phyloP scores from a whole-genome alignment of 2,888 invertebrate species.

The Tachina fera region DNA sequence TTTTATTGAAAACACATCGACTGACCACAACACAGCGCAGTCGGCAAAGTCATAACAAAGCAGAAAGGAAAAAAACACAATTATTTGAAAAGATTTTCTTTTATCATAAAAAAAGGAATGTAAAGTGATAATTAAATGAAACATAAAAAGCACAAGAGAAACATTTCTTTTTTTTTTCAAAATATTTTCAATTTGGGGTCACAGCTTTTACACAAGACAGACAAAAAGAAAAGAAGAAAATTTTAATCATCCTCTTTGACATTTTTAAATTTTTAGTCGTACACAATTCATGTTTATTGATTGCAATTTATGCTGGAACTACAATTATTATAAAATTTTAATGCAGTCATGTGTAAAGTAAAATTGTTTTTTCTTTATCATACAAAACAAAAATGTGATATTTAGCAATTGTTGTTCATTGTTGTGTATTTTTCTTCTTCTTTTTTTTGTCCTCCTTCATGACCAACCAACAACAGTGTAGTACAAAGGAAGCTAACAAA shows the following conservation, averaged over 20 bases:
- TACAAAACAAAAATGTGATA: neutral
- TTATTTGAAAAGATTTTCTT: conserved; percentile 28
- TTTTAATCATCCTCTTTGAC: too few relatives aligned
- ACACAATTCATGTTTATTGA: neutral
- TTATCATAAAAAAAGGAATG: neutral
- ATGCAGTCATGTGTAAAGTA: neutral
- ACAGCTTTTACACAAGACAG: too few relatives aligned
- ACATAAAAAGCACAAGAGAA: neutral
- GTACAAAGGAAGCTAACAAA: neutral
- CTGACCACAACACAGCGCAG: conserved; percentile 32
- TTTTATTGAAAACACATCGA: conserved; percentile 38
- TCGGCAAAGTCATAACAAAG: conserved; percentile 3
- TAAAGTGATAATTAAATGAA: conserved; percentile 20
- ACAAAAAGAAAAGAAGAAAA: too few relatives aligned
- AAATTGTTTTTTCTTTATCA: neutral
- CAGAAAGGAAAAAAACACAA: conserved; percentile 3
- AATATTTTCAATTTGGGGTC: too few relatives aligned
- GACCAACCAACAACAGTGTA: too few relatives aligned
- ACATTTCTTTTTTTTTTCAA: too few relatives aligned
- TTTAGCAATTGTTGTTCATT: neutral
- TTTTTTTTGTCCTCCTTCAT: neutral
- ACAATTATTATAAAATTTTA: neutral
- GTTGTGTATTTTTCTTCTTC: neutral
- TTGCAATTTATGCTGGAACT: neutral
- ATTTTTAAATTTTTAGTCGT: too few relatives aligned